Base-by-base conservation (phyloP, 2,113 vertebrate species). In the Tragelaphus buxtoni region DNA sequence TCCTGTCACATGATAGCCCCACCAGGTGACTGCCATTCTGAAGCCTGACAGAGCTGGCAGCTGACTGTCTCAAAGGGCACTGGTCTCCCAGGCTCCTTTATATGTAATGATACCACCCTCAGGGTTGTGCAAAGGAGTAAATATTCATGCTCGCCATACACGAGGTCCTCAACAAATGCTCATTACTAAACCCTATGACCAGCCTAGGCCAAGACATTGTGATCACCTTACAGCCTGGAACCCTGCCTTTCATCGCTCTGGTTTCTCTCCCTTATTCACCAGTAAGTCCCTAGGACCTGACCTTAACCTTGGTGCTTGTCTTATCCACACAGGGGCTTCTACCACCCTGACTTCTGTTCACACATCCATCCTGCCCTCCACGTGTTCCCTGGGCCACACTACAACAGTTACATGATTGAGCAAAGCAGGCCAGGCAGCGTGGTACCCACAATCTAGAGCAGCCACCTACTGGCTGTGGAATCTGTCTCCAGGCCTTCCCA, bases 401-500 rank as follows among this genome's bases (percentile, higher is more conserved):
- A 22, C 26, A 47, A 55, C 58, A 53, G 55, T 53, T 45, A 32
- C 47, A 42, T 3, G 18, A 6, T 6, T 58, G 72, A 49, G 55
- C 58, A 77, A 3, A 56, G 9, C 35, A 39, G 24, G 26, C 24
- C 7, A 0, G 13, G 10, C 51, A 79, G 26, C 47, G 1, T 13
- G 17, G 26, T 28, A 12, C 39, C 28, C 22, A 53, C 6, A 7
- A 30, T 35, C 51, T 61, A 35, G 18, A 77, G 39, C 22, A 4
- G 17, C 35, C n/a, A 6, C 47, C 42, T 35, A 8, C 30, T 85
- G 12, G 9, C 42, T 55, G 79, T 26, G 79, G 56, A n/a, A 26
- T 14, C 42, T 53, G n/a, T 51, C 8, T 22, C 14, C 22, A 53
- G 18, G 26, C 22, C 28, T 35, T 87, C 65, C 45, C 22, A 42